Base-by-base conservation (phyloP, 1,140 invertebrate species). In the Xylocopa sonorina region DNA sequence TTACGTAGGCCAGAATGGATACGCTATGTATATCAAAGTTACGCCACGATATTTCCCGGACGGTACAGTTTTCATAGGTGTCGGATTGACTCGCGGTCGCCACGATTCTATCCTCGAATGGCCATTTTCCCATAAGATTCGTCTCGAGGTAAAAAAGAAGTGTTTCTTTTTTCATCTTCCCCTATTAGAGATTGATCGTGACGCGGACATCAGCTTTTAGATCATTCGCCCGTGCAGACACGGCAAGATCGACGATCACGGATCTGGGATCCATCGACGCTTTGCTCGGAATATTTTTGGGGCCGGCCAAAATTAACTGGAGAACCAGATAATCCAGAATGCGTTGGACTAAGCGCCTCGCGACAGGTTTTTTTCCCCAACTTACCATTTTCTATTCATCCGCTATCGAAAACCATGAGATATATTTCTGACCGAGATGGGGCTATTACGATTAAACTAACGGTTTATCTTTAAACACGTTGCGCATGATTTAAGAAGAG, bases 251-350 rank as follows among this genome's bases (percentile, higher is more conserved):
- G 93, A 48, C 83, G 85, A 43, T 93, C 93, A 27, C 85, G 93
- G n/a, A 80, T 93, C 24, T 94, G 93, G 93, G 90, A 94, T 87
- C 93, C 93, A n/a, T 81, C 86, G 9, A 89, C 86, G 55, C 88
- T 94, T 4, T 94, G 93, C 81, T 90, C 90, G 1, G 90, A 87
- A 41, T 89, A 90, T 82, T 93, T 93, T 81, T 94, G 93, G 93
- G 83, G 87, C 43, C 90, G 90, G 55, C 93, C 93, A 3, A 75
- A 81, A 48, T 69, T 82, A 9, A 87, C 46, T 43, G 68, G 43
- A 57, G 43, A 73, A 57, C 16, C 87, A 1, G 93, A 94, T 78
- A 94, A 94, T 89, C 89, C 91, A 32, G 93, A 93, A 80, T 94
- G 93, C 55, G 91, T 94, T 10, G 93, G 93, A 2, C 74, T 93